Evolutionary conservation across 2,797 vertebrate species (phyloP).

Genomic region (Crocidura indochinensis): DNA sequence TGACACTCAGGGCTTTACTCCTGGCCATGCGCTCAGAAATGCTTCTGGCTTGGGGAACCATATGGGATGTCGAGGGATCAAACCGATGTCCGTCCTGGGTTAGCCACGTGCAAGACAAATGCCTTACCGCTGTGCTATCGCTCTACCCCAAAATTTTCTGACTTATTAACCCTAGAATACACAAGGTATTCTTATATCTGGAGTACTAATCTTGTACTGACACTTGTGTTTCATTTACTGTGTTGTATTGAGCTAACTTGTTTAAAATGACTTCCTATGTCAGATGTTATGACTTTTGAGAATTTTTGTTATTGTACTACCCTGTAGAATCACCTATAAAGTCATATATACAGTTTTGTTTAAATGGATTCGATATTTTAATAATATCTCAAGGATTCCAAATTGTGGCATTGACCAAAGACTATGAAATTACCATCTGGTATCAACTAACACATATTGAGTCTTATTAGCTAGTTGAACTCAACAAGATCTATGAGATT

Average conservation of each 20-base stretch:
- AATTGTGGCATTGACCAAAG: background rate
- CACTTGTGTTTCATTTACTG: background rate
- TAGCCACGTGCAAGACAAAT: background rate
- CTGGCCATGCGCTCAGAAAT: too few relatives aligned
- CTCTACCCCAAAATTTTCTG: too few relatives aligned
- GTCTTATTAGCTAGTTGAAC: background rate
- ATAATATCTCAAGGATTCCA: conserved; percentile 4
- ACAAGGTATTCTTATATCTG: too few relatives aligned
- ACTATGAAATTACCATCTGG: background rate
- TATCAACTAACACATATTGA: background rate
- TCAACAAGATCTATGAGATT: background rate
- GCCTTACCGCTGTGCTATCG: background rate
- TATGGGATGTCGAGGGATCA: too few relatives aligned
- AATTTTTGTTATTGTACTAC: conserved; percentile 52
- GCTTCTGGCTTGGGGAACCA: too few relatives aligned
- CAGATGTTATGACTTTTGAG: background rate
- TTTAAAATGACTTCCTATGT: conserved; percentile 38
- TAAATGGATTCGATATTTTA: conserved; percentile 37
- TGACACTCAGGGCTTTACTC: too few relatives aligned
- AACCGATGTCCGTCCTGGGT: too few relatives aligned
- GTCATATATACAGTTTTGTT: conserved; percentile 17
- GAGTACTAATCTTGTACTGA: background rate
- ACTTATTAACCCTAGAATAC: too few relatives aligned
- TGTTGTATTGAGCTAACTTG: background rate
- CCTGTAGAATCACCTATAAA: conserved; percentile 12